Base-by-base conservation (phyloP, 2,113 vertebrate genomes). In the Athene noctua region DNA sequence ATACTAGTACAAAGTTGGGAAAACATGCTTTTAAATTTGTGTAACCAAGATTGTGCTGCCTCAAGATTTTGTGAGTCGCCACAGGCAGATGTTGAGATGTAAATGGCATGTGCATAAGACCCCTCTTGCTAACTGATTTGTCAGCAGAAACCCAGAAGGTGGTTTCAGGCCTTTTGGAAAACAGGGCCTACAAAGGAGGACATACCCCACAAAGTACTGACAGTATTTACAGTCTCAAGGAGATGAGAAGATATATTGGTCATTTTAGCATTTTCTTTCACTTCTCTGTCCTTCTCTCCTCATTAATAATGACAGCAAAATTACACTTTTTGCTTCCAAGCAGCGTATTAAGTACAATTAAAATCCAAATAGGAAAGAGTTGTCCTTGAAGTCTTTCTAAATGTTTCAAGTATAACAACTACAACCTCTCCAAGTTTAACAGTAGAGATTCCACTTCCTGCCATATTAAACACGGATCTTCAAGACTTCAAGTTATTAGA, bases 401-500 rank as follows among this genome's bases (percentile, higher is more conserved):
- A 32, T 15, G 36, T 49, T 68, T 70, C 78, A 81, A 65, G 72
- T 0, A 0, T 5, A 47, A 59, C 21, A 93, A 82, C 38, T 46
- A 26, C 9, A 68, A 30, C 22, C n/a, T 23, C 34, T 73, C 61
- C 65, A 49, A 58, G 57, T 94, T 91, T 59, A 94, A 81, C 10
- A 59, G 83, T 15, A 8, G 34, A 68, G 54, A 95, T 92, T 81
- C 71, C 75, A 54, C 79, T 96, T 92, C 87, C 80, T 96, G 87
- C 70, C 80, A 52, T 84, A 84, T 29, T 58, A 71, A 93, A 94
- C 52, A 72, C 65, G 2, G 8, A 65, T 62, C 47, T 86, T 72
- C 54, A 80, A 89, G n/a, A 70, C 61, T 94, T 86, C 55, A 58
- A 91, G 67, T 86, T 89, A 88, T 78, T 93, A 94, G 77, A 74